These are phyloP conservation scores for Microcaecilia unicolor DNA, from an alignment of 2,797 vertebrate genomes.

Conservation along the genomic window DNA sequence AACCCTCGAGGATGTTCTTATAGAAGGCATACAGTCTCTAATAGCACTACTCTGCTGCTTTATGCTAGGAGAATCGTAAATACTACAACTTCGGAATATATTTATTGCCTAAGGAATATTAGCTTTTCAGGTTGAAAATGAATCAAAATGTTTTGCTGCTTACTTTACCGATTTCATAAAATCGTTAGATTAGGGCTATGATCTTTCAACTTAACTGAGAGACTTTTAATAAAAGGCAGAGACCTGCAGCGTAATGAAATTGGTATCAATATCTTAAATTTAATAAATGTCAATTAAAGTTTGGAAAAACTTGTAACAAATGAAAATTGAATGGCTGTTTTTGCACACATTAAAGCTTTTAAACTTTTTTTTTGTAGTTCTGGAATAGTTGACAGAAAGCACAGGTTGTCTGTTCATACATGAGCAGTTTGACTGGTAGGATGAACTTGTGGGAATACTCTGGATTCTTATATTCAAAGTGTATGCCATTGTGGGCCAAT, in stretches of 20 bases:
- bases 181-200: too few species aligned
- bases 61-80: conserved; percentile 59
- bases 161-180: conserved; percentile 53
- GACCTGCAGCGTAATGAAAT: conserved; percentile 38
- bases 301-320: conserved; percentile 25
- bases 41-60: conserved; percentile 9
- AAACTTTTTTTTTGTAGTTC: accelerated
- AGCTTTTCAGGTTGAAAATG: conserved; percentile 47
- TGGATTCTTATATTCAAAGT: too few species aligned
- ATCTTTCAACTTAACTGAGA: too few species aligned
- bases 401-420: too few species aligned
- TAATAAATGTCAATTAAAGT: conserved; percentile 46
- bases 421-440: too few species aligned
- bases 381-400: accelerated
- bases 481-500: too few species aligned
- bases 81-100: conserved; percentile 77
- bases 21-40: conserved; percentile 10
- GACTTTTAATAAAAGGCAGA: too few species aligned
- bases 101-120: conserved; percentile 72
- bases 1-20: conserved; percentile 34
- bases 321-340: conserved; percentile 3
- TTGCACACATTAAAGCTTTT: not conserved
- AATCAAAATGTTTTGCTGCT: conserved; percentile 69
- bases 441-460: too few species aligned
- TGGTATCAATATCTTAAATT: conserved; percentile 41